These are phyloP conservation scores for Cydia splendana DNA, from an alignment of 1,140 invertebrate genomes.

Conservation along the genomic window DNA sequence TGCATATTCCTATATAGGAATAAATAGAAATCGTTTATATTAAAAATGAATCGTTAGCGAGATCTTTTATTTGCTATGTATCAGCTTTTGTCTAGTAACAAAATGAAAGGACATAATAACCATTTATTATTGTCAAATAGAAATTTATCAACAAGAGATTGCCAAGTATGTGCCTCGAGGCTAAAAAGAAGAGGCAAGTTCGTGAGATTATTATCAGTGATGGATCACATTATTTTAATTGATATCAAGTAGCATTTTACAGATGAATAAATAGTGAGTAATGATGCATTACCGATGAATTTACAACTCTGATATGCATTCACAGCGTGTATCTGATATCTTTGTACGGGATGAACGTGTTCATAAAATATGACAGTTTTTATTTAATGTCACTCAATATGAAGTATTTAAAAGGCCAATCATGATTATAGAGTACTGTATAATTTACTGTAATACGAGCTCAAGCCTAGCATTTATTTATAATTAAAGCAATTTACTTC, in stretches of 20 bases:
- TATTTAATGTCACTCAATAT: conserved; percentile 22
- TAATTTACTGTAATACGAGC: conserved; percentile 25
- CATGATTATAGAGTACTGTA: conserved; percentile 29
- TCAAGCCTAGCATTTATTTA: conserved; percentile 29
- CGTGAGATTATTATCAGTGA: conserved; percentile 29
- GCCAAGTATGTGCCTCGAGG: conserved; percentile 9
- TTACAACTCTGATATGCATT: conserved; percentile 1
- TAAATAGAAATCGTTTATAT: neutral
- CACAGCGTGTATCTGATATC: neutral
- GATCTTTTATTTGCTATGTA: neutral
- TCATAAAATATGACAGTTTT: conserved; percentile 17
- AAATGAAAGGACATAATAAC: neutral
- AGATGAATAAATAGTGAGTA: conserved; percentile 24
- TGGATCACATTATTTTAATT: conserved; percentile 31
- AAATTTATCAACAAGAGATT: conserved; percentile 27
- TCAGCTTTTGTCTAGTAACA: neutral
- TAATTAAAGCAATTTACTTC: conserved; percentile 15
- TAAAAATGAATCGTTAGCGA: neutral
- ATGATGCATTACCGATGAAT: conserved; percentile 23
- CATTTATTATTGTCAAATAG: conserved; percentile 14
- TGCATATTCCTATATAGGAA: neutral
- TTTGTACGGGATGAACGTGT: conserved; percentile 1
- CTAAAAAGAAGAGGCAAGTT: conserved; percentile 13
- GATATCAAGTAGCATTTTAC: conserved; percentile 30
- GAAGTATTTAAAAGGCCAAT: conserved; percentile 20